A percentile compares a stretch with the other conserved stretches of the same genome.
Evolutionary conservation across 2,888 invertebrate species (phyloP).

Genomic region (Merodon equestris): DNA sequence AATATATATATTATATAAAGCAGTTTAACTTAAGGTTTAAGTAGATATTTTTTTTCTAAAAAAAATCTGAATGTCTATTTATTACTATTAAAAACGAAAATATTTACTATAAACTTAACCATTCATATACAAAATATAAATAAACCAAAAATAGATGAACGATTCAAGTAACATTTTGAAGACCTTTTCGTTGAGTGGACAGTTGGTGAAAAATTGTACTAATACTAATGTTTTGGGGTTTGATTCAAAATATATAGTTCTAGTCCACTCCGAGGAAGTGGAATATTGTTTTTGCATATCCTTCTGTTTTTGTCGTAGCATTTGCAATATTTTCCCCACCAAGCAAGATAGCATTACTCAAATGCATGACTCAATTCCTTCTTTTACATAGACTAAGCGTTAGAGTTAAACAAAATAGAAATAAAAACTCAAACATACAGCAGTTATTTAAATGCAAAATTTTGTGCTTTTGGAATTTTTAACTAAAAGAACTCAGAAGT

Average conservation of each 20-base stretch:
- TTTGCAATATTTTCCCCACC: too few relatives aligned
- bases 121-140: slow-evolving; percentile 46
- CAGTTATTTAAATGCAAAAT: slow-evolving; percentile 39
- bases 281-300: too few relatives aligned
- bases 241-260: too few relatives aligned
- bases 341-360: too few relatives aligned
- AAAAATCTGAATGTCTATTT: slow-evolving; percentile 67
- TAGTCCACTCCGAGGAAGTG: too few relatives aligned
- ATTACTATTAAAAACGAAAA: slow-evolving; percentile 35
- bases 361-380: slow-evolving; percentile 40
- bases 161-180: too few relatives aligned
- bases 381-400: slow-evolving; percentile 47
- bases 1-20: slow-evolving; percentile 56
- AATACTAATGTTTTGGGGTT: too few relatives aligned
- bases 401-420: slow-evolving; percentile 34
- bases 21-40: slow-evolving; percentile 34
- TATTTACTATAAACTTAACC: slow-evolving; percentile 57
- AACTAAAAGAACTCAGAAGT: slow-evolving; percentile 67
- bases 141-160: too few relatives aligned
- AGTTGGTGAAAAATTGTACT: too few relatives aligned
- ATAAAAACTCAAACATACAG: background rate
- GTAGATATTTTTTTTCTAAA: slow-evolving; percentile 60
- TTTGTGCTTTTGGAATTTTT: slow-evolving; percentile 65
- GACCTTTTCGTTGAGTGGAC: too few relatives aligned
- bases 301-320: too few relatives aligned